Base-by-base conservation (phyloP, 2,113 vertebrate genomes). In the Phyllostomus discolor region DNA sequence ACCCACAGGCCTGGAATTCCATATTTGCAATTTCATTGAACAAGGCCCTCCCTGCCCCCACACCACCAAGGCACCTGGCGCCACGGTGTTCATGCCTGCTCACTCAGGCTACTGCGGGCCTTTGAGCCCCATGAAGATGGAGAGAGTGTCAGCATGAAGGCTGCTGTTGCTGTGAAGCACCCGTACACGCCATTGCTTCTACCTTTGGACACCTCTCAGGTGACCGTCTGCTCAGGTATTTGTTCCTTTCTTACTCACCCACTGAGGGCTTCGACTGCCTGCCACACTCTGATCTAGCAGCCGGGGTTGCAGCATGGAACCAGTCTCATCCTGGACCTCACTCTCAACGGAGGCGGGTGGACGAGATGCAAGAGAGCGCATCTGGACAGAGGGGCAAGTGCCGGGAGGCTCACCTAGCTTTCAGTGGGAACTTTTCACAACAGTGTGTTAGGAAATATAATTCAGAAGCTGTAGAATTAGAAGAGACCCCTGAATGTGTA, bases 21-120 rank as follows among this genome's bases (percentile, higher is more conserved):
- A 11, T 10, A 33, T 20, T 38, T 14, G 5, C 1, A 0, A 20
- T 69, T 54, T 69, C 5, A 20, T 69, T 20, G 8, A n/a, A 35
- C 28, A 7, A n/a, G 16, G n/a, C 38, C n/a, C 20, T 17, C 10
- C 10, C 5, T 26, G 14, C 16, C 46, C 10, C 57, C 12, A 33
- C 26, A 12, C 31, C 64, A 81, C 38, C 8, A 38, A 43, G 28
- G 69, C 17, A 7, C 15, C 70, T 16, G 28, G 41, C 38, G 17
- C 7, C 24, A n/a, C 2, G 6, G 2, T 0, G 17, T 19, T 24
- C 5, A 1, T 1, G 46, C 22, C 15, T n/a, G 59, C 26, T 41
- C n/a, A 35, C 33, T 24, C 28, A 1, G 5, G 31, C 73, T 41
- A 3, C 0, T 5, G 64, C 17, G n/a, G 94, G 54, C 35, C 19